Conservation (phyloP, 2,888 invertebrate genomes). For the Yponomeuta malinellus region DNA sequence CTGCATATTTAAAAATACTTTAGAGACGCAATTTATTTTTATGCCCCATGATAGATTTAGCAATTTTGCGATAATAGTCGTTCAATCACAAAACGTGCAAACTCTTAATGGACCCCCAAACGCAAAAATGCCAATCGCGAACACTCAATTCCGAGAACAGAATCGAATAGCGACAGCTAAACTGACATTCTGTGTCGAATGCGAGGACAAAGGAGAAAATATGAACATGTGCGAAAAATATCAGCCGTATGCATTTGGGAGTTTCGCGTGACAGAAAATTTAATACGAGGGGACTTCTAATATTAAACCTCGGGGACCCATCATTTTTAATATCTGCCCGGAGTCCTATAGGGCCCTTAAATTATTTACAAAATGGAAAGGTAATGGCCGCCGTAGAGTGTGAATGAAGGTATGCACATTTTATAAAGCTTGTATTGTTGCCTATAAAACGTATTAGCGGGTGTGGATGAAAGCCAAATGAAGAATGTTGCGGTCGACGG, state of each 20-base stretch:
- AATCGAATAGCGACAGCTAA: constrained; percentile 44
- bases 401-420: constrained; percentile 73
- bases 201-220: constrained; percentile 60
- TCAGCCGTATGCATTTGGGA: constrained; percentile 73
- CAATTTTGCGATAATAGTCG: background rate
- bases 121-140: constrained; percentile 8
- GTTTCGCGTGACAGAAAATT: constrained; percentile 74
- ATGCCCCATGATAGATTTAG: background rate
- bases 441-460: constrained; percentile 54
- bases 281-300: constrained; percentile 73
- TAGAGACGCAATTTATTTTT: background rate
- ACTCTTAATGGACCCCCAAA: constrained; percentile 4
- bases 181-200: constrained; percentile 73
- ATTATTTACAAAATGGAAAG: constrained; percentile 76
- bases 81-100: background rate
- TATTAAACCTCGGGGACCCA: constrained; percentile 75
- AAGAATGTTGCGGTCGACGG: constrained; percentile 41
- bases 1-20: no score
- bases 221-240: constrained; percentile 76
- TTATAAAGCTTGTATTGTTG: constrained; percentile 65
- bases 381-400: constrained; percentile 72
- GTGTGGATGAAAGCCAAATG: constrained; percentile 49
- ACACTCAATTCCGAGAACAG: constrained; percentile 32
- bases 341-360: constrained; percentile 71
- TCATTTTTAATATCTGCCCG: constrained; percentile 75